phyloP scores from a whole-genome alignment of 2,888 invertebrate species.

The Hypsopygia costalis region DNA sequence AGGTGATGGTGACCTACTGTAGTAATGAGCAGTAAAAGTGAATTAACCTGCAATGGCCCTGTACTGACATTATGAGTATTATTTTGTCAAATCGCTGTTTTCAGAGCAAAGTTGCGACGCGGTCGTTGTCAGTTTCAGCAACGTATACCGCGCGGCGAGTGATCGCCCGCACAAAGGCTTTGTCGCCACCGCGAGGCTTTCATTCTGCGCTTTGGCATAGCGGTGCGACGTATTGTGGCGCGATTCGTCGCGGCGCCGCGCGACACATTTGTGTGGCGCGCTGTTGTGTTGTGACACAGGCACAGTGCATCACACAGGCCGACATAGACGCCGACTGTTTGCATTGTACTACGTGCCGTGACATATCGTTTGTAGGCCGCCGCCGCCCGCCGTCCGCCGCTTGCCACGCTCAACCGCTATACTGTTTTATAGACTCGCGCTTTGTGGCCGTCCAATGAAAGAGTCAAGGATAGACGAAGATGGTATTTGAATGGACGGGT shows the following conservation, averaged over 20 bases:
- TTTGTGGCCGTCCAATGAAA: slow-evolving; percentile 57
- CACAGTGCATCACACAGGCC: slow-evolving; percentile 58
- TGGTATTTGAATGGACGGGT: too few relatives aligned
- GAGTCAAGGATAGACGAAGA: slow-evolving; percentile 43
- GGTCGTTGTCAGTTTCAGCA: too few relatives aligned
- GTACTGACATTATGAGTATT: too few relatives aligned
- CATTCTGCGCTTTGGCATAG: slow-evolving; percentile 41
- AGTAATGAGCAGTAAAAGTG: too few relatives aligned
- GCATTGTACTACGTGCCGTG: slow-evolving; percentile 75
- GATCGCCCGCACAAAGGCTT: slow-evolving; percentile 62
- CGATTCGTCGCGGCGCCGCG: slow-evolving; percentile 68
- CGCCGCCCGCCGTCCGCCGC: slow-evolving; percentile 40
- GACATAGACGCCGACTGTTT: slow-evolving; percentile 74
- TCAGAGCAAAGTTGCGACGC: too few relatives aligned
- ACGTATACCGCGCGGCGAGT: slow-evolving; percentile 5
- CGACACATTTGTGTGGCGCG: slow-evolving; percentile 28
- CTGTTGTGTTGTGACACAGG: slow-evolving; percentile 59
- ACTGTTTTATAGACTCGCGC: slow-evolving; percentile 53
- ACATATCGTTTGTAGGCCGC: slow-evolving; percentile 66
- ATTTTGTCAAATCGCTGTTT: too few relatives aligned
- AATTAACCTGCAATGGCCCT: too few relatives aligned
- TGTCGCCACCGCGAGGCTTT: slow-evolving; percentile 50
- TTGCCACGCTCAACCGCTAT: slow-evolving; percentile 21
- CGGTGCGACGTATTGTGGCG: slow-evolving; percentile 49
- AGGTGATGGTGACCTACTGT: too few relatives aligned